Evolutionary conservation across 2,113 vertebrate genomes (phyloP).

Genomic region (Antechinus stuartii): DNA sequence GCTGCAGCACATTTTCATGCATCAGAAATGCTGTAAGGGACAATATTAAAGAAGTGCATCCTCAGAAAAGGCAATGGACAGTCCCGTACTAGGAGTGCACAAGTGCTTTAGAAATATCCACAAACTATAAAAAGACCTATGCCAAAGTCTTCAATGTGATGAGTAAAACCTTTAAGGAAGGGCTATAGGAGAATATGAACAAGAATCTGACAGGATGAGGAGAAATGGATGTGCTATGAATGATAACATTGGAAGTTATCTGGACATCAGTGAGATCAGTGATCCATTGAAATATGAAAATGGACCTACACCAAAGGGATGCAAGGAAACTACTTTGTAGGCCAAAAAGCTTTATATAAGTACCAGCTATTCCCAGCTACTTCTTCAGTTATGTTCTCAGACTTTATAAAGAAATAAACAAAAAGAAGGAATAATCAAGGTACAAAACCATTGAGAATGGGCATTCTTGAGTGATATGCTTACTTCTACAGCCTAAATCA

Average conservation of each 20-base stretch:
- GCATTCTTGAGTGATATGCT: neutral
- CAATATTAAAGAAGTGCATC: neutral
- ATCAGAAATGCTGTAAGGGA: neutral
- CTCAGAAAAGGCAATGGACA: neutral
- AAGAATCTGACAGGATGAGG: neutral
- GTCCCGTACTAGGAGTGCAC: neutral
- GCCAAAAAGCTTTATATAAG: neutral
- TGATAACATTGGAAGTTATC: neutral
- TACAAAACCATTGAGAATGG: neutral
- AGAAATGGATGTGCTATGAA: neutral
- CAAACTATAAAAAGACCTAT: neutral
- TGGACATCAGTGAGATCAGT: neutral
- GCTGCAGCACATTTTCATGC: neutral
- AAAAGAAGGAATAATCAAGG: neutral
- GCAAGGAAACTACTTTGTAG: neutral
- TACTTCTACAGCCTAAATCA: slow-evolving; percentile 60
- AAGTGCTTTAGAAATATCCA: neutral
- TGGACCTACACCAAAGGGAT: neutral
- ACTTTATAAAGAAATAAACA: neutral
- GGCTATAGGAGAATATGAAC: neutral
- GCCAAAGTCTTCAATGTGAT: neutral
- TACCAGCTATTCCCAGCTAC: neutral
- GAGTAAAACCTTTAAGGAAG: neutral
- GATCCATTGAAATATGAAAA: neutral
- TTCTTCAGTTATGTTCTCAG: neutral